These are phyloP conservation scores for Agrypnia vestita DNA, from an alignment of 1,140 invertebrate genomes.

Conservation along the genomic window DNA sequence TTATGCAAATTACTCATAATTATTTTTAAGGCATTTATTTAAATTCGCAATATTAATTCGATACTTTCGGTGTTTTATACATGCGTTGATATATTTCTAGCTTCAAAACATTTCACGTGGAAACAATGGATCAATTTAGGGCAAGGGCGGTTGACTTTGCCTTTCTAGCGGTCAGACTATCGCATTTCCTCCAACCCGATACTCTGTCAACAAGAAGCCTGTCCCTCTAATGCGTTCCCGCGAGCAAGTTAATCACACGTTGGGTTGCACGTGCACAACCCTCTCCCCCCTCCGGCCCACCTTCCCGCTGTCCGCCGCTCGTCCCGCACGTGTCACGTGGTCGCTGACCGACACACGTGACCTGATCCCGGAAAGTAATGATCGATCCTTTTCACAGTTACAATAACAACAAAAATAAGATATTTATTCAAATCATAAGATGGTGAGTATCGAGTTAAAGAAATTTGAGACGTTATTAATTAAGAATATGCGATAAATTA, in stretches of 20 bases:
- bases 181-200: constrained; percentile 26
- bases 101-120: too few relatives aligned
- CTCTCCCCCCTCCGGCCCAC: neutral
- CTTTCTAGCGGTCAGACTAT: constrained; percentile 32
- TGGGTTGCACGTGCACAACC: constrained; percentile 9
- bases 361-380: constrained; percentile 7
- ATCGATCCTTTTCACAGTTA: neutral
- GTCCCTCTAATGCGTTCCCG: constrained; percentile 15
- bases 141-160: neutral
- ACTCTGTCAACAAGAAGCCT: constrained; percentile 24
- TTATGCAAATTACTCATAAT: too few relatives aligned
- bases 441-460: too few relatives aligned
- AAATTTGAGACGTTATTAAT: too few relatives aligned
- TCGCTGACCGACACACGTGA: constrained; percentile 41
- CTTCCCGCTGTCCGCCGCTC: neutral
- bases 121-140: neutral
- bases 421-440: neutral
- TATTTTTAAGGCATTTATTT: too few relatives aligned
- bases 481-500: too few relatives aligned
- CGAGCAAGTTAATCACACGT: constrained; percentile 28
- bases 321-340: constrained; percentile 24
- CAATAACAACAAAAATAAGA: neutral
- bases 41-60: too few relatives aligned
- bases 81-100: too few relatives aligned
- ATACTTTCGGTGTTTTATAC: too few relatives aligned